Base-by-base conservation (phyloP, 1,140 invertebrate genomes). In the Phocides pigmalion region DNA sequence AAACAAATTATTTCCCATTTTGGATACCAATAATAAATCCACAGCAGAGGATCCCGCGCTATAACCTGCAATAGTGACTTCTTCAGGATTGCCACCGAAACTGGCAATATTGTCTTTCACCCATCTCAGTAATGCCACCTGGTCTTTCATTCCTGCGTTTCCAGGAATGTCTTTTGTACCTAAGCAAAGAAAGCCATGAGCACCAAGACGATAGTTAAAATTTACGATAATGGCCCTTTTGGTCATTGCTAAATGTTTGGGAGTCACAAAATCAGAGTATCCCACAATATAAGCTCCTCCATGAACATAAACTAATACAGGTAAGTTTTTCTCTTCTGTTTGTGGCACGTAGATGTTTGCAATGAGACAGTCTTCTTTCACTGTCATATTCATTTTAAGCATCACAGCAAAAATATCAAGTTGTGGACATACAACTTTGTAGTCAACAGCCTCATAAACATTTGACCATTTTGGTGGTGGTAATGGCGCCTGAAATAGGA, bases 301-400 rank as follows among this genome's bases (percentile, higher is more conserved):
- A 19, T 82, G 80, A 11, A 82, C 68, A 16, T 66, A 59, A 4
- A 87, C 81, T 8, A 89, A 25, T 0, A 89, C 84, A 3, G 87
- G 79, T 17, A 87, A 39, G 6, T 84, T 79, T n/a, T 74, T 76
- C 14, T 76, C 25, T 2, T 71, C 42, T 6, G 74, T 84, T 20
- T 87, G 63, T 5, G 83, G 84, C 3, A 77, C 76, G 50, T 72
- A 87, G 4, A 89, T 54, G 64, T 84, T 86, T 22, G 74, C 76
- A 12, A 84, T 66, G 0, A 89, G 72, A 39, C 86, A 89, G 61
- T 87, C 65, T 71, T 89, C 86, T 65, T 74, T 64, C 1, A 56
- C n/a, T 15, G 42, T 5, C 25, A 47, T 53, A 47, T 54, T 14
- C 11, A 5, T 12, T 47, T 11, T 20, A 17, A 11, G 39, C 58